A percentile compares a stretch with the other conserved stretches of the same genome.
Conservation (phyloP, 1,140 invertebrate genomes). For the Drosophila pachea region DNA sequence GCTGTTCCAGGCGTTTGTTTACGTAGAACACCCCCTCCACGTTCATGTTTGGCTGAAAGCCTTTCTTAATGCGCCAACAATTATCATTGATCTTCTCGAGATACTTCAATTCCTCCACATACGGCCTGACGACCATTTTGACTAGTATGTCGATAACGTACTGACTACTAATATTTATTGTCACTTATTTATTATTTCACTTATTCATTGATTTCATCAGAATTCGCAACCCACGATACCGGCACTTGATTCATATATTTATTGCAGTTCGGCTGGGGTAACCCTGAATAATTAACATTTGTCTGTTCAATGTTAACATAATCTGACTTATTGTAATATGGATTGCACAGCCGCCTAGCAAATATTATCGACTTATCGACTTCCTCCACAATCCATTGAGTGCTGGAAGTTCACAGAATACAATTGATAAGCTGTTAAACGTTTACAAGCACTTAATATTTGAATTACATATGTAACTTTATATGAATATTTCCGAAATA, state of each 20-base stretch:
- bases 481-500: not conserved
- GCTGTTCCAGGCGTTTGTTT: constrained; percentile 92
- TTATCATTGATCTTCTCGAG: constrained; percentile 92
- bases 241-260: not conserved
- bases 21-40: constrained; percentile 99
- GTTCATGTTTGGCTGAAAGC: constrained; percentile 99
- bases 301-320: not conserved
- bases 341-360: not conserved
- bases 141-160: not conserved
- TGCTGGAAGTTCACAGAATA: not conserved
- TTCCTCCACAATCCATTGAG: not conserved
- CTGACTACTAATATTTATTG: not conserved
- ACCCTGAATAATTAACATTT: constrained; percentile 6
- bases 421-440: not conserved
- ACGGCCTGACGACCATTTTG: constrained; percentile 93
- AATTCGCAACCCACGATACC: constrained; percentile 26
- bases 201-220: constrained; percentile 42
- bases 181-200: not conserved
- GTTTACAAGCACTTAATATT: not conserved
- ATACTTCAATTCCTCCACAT: constrained; percentile 96
- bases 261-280: not conserved
- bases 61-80: constrained; percentile 98
- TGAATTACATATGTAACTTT: not conserved
- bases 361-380: constrained; percentile 12
- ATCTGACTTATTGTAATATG: not conserved